Conservation (phyloP, 2,888 invertebrate species). For the Oligia strigilis region DNA sequence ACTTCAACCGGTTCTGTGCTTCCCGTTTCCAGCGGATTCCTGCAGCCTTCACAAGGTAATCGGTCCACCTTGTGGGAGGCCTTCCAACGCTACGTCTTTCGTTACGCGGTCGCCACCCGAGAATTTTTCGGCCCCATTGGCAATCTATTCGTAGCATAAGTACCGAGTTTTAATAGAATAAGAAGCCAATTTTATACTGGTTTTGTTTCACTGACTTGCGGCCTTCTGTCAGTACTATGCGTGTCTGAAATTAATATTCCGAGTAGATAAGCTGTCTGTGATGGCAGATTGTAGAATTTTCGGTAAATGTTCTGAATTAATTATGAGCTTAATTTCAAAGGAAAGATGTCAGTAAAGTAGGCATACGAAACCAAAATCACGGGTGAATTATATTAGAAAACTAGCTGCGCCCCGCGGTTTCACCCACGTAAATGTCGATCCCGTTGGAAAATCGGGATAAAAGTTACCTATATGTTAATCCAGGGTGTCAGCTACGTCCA, state of each 20-base stretch:
- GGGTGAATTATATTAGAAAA: background rate
- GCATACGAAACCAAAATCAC: background rate
- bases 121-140: background rate
- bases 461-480: too few relatives aligned
- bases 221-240: background rate
- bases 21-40: too few relatives aligned
- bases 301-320: constrained; percentile 5
- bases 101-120: background rate
- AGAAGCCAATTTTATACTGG: background rate
- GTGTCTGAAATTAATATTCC: background rate
- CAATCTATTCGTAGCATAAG: background rate
- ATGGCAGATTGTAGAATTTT: background rate
- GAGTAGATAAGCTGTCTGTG: background rate
- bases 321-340: constrained; percentile 2
- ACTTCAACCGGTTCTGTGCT: too few relatives aligned
- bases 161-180: background rate
- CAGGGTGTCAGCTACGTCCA: too few relatives aligned
- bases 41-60: background rate
- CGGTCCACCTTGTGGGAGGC: background rate
- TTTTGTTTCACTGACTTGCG: background rate
- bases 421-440: too few relatives aligned
- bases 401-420: too few relatives aligned
- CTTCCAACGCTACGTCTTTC: background rate
- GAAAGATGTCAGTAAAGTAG: background rate
- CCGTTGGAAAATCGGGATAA: too few relatives aligned